These are phyloP conservation scores for Spodoptera litura DNA, from an alignment of 1,140 invertebrate genomes.

Conservation along the genomic window DNA sequence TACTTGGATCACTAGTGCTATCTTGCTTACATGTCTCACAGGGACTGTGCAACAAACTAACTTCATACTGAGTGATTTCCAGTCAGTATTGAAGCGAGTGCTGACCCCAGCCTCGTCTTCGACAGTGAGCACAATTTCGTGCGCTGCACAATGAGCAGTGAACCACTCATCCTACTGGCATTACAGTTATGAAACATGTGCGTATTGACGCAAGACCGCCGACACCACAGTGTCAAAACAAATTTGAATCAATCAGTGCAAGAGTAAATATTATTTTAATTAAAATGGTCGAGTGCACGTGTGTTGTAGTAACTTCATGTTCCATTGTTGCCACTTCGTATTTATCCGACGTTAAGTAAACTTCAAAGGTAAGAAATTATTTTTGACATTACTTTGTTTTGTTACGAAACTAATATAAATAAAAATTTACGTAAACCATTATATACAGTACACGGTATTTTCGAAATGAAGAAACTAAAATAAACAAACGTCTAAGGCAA, in stretches of 20 bases:
- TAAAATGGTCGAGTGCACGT: constrained; percentile 15
- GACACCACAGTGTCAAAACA: constrained; percentile 11
- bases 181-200: constrained; percentile 25
- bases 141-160: no score
- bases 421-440: no score
- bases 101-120: no score
- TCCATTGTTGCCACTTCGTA: background rate
- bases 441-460: no score
- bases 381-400: background rate
- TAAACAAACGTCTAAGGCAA: no score
- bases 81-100: constrained; percentile 24
- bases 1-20: constrained; percentile 22
- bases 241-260: constrained; percentile 3
- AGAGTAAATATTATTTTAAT: constrained; percentile 17
- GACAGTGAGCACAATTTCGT: no score
- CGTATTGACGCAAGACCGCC: background rate
- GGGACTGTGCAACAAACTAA: constrained; percentile 5
- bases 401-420: constrained; percentile 29
- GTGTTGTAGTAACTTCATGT: constrained; percentile 24
- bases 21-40: constrained; percentile 45
- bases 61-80: constrained; percentile 35
- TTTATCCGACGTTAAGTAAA: constrained; percentile 23
- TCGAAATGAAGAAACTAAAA: no score
- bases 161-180: constrained; percentile 2
- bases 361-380: constrained; percentile 28